A percentile compares a stretch with the other conserved stretches of the same genome.
These are phyloP conservation scores for Pegea sp. DNA, from an alignment of 23 tunicate species.

Conservation along the genomic window DNA sequence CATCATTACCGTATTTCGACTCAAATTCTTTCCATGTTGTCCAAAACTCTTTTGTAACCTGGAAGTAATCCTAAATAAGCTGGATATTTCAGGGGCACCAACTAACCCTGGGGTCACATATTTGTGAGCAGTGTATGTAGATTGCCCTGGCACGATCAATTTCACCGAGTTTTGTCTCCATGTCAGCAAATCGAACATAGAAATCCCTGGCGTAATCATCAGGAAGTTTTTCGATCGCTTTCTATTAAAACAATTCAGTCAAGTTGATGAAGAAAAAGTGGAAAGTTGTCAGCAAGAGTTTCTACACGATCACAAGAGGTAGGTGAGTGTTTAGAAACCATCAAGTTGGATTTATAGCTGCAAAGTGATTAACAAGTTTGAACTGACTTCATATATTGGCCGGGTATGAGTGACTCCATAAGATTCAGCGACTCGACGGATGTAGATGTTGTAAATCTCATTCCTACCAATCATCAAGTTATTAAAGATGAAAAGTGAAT, in stretches of 20 bases:
- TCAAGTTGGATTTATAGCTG: no score
- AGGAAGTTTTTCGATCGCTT: constrained; percentile 52
- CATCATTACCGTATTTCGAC: constrained; percentile 85
- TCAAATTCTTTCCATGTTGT: constrained; percentile 79
- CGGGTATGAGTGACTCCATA: constrained; percentile 90
- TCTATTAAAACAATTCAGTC: constrained; percentile 8
- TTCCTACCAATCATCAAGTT: constrained; percentile 7
- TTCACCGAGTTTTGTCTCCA: constrained; percentile 83
- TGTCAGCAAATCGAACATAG: constrained; percentile 57
- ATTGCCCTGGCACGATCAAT: constrained; percentile 91
- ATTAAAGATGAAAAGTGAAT: not conserved
- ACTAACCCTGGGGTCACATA: constrained; percentile 80
- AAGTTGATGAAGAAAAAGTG: not conserved
- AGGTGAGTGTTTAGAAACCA: no score
- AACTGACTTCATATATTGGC: no score
- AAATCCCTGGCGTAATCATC: constrained; percentile 66
- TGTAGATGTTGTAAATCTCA: constrained; percentile 77
- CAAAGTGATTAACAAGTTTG: no score
- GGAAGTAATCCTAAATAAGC: not conserved
- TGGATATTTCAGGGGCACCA: not conserved
- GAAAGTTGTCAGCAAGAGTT: no score
- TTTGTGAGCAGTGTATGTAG: constrained; percentile 68
- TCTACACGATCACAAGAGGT: no score
- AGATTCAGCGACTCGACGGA: constrained; percentile 64
- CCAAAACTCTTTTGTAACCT: constrained; percentile 28